Percentiles rank a stretch among this genome's conserved stretches.
These are phyloP conservation scores for Mormyrops attenuatus DNA, from an alignment of 2,797 vertebrate species.

Conservation along the genomic window DNA sequence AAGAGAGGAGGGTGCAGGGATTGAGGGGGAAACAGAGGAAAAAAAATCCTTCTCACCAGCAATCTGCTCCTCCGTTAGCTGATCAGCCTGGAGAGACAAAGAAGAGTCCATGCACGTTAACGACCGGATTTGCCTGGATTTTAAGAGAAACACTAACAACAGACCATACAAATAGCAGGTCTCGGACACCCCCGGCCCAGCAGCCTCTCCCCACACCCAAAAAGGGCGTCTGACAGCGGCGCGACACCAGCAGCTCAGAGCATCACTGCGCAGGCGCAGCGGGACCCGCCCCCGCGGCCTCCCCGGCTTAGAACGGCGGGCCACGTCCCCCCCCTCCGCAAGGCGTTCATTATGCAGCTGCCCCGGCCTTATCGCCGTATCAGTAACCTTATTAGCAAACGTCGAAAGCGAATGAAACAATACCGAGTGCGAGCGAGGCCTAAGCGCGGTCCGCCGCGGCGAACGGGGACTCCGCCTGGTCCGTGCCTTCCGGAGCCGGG, in stretches of 20 bases:
- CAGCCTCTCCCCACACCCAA: neutral
- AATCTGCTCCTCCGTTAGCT: slow-evolving; percentile 81
- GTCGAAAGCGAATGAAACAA: neutral
- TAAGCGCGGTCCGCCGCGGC: neutral
- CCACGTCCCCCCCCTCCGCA: neutral
- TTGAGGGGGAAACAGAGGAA: neutral
- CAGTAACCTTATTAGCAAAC: neutral
- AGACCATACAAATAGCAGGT: neutral
- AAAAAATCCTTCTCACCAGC: slow-evolving; percentile 60
- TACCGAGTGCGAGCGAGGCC: neutral
- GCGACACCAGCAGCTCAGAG: neutral
- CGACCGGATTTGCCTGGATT: neutral
- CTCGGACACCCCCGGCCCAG: neutral
- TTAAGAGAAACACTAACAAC: neutral
- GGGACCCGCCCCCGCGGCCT: slow-evolving; percentile 1
- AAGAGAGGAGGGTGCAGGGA: neutral
- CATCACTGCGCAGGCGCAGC: neutral
- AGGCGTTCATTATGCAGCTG: neutral
- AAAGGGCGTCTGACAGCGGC: neutral
- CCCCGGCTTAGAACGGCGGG: neutral
- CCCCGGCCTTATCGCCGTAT: neutral
- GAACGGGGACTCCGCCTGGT: neutral
- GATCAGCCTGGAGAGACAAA: slow-evolving; percentile 66
- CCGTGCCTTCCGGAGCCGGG: neutral
- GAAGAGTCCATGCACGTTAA: neutral